A percentile compares a stretch with the other conserved stretches of the same genome.
Evolutionary conservation across 2,113 vertebrate genomes (phyloP).

Genomic region (Dendrocopos noguchii): DNA sequence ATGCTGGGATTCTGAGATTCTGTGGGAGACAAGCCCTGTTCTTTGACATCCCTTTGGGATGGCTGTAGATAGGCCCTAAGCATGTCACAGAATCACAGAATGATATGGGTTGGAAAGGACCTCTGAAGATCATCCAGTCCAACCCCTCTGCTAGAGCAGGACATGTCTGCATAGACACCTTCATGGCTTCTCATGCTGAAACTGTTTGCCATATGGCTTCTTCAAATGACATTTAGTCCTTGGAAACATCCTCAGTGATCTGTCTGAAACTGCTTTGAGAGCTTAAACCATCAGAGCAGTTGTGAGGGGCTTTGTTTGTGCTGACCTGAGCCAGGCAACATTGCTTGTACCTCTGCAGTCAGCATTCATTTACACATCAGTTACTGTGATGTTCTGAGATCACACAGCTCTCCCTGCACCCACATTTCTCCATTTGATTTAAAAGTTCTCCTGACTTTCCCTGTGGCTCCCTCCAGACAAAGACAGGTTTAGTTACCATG

Average conservation of each 20-base stretch:
- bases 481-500: rapidly evolving
- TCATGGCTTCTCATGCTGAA: neutral
- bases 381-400: neutral
- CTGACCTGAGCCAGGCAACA: neutral
- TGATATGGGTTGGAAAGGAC: no score
- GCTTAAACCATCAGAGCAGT: neutral
- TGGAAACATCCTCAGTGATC: neutral
- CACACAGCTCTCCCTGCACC: neutral
- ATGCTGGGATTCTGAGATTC: no score
- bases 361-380: neutral
- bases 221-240: neutral
- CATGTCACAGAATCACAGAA: no score
- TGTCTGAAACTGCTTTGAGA: neutral
- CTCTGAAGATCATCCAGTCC: no score
- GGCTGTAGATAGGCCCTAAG: rapidly evolving
- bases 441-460: neutral
- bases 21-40: neutral
- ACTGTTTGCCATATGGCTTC: neutral
- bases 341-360: neutral
- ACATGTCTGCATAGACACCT: neutral
- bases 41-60: neutral
- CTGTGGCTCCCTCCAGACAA: neutral
- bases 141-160: no score
- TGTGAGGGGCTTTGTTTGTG: neutral
- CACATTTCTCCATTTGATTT: rapidly evolving